Percentiles rank a stretch among this genome's conserved stretches.
phyloP scores from a whole-genome alignment of 2,113 vertebrate genomes.

The Odobenus rosmarus region DNA sequence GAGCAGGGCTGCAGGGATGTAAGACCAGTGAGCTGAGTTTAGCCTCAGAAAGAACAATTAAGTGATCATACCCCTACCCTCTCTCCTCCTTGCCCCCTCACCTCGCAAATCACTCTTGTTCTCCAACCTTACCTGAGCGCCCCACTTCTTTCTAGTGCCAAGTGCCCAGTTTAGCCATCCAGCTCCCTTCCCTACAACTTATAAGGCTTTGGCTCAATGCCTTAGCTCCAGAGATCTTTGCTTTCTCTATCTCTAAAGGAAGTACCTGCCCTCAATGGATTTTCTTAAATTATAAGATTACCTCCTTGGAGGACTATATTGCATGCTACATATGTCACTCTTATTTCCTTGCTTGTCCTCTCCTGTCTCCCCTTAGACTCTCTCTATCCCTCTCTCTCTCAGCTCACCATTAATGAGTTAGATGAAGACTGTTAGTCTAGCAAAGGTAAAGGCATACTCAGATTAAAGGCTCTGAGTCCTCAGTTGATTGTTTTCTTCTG shows the following conservation, averaged over 20 bases:
- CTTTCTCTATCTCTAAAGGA: neutral
- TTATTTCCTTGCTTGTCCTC: neutral
- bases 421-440: neutral
- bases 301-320: neutral
- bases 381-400: neutral
- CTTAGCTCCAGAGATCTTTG: constrained; percentile 19
- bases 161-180: neutral
- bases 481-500: neutral
- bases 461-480: neutral
- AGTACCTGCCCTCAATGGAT: neutral
- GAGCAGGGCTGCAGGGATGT: neutral
- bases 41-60: constrained; percentile 57
- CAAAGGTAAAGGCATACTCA: neutral
- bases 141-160: neutral
- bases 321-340: neutral
- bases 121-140: neutral
- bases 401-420: neutral
- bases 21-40: constrained; percentile 56
- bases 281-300: constrained; percentile 46
- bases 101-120: constrained; percentile 24
- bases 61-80: constrained; percentile 45
- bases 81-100: neutral
- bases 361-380: neutral
- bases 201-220: neutral
- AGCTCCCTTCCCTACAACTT: neutral